Conservation (phyloP, 2,888 invertebrate genomes). For the Coenonympha glycerion region DNA sequence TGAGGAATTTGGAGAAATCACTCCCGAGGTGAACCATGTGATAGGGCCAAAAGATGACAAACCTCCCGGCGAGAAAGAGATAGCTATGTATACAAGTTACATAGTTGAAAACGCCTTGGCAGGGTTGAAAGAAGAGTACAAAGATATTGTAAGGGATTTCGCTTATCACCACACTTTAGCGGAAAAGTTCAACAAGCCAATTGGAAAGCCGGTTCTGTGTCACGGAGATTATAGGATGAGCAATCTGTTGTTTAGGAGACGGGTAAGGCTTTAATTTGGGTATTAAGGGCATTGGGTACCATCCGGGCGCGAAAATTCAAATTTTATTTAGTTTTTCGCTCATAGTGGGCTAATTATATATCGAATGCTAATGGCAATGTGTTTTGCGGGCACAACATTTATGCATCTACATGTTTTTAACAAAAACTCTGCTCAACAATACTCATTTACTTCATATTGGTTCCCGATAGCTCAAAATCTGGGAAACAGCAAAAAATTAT, state of each 20-base stretch:
- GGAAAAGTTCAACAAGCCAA: conserved; percentile 25
- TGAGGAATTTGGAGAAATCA: conserved; percentile 39
- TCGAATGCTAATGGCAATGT: no score
- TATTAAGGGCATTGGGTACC: no score
- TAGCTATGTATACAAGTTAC: conserved; percentile 20
- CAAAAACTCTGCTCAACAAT: no score
- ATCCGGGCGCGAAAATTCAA: no score
- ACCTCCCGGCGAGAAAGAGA: conserved; percentile 14
- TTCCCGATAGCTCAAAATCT: no score
- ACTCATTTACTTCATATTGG: no score
- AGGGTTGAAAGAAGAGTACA: conserved; percentile 36
- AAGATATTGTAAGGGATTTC: conserved; percentile 31
- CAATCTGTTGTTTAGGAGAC: conserved; percentile 35
- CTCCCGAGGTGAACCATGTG: conserved; percentile 28
- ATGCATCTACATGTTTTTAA: no score
- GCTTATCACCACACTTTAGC: conserved; percentile 23
- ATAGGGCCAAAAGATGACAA: conserved; percentile 6
- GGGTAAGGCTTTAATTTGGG: conserved; percentile 28
- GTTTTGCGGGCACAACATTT: no score
- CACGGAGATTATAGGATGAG: conserved; percentile 51
- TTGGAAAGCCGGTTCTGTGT: conserved; percentile 35
- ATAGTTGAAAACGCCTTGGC: conserved; percentile 28
- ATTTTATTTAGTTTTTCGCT: no score
- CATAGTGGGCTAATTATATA: no score
- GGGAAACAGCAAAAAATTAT: no score